Evolutionary conservation across 2,113 vertebrate species (phyloP).

Genomic region (Pluvialis apricaria): DNA sequence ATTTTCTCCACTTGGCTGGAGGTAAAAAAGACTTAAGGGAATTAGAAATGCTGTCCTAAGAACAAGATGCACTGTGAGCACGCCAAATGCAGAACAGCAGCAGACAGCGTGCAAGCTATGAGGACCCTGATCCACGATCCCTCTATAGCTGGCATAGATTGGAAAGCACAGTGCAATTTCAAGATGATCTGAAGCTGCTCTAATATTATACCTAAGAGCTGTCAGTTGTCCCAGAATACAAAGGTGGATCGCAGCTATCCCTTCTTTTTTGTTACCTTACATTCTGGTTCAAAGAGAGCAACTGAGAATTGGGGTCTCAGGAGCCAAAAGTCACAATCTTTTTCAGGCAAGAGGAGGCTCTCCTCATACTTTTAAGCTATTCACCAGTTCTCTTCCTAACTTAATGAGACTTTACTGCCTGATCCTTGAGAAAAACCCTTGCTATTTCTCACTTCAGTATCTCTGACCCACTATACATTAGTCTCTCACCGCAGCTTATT

Average conservation of each 20-base stretch:
- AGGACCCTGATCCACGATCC: not conserved
- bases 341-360: not conserved
- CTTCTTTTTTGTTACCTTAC: constrained; percentile 36
- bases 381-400: constrained; percentile 4
- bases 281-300: constrained; percentile 30
- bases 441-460: constrained; percentile 1
- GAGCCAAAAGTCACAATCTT: constrained; percentile 29
- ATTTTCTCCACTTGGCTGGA: not conserved
- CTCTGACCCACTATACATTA: constrained; percentile 1
- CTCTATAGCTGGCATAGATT: not conserved
- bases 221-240: constrained; percentile 2
- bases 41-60: not conserved
- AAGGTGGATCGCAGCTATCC: not conserved
- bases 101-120: fast-evolving
- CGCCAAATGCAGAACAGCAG: not conserved
- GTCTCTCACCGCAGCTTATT: not conserved
- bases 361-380: constrained; percentile 30
- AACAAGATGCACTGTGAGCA: not conserved
- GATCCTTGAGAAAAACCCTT: constrained; percentile 6
- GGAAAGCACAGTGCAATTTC: not conserved
- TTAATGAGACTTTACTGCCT: constrained; percentile 6
- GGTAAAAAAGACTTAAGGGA: not conserved
- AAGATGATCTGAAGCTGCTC: not conserved
- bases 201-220: not conserved
- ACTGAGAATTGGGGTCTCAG: not conserved